Base-by-base conservation (phyloP, 2,888 invertebrate species). In the Drosophila neotestacea region DNA sequence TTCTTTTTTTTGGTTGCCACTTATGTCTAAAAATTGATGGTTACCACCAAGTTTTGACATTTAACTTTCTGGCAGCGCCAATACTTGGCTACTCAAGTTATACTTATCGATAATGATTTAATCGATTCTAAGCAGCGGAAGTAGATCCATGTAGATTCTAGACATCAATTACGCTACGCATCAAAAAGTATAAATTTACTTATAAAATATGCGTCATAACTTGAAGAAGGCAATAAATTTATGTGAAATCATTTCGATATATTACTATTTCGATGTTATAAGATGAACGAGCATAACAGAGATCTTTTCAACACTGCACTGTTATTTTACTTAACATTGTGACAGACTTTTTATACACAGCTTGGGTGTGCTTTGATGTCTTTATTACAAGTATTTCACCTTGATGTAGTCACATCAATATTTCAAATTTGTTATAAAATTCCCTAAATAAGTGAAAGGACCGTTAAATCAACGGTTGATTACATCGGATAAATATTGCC, bases 1-100 rank as follows among this genome's bases (percentile, higher is more conserved):
- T 77, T 77, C 73, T 70, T 66, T 63, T 62, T 62, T 73, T 59
- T 73, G 60, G 77, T 77, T 77, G 73, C 77, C 77, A 77, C 77
- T 73, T 73, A 47, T 68, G 69, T 66, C 32, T 67, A 59, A 66
- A 71, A 47, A 41, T 41, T 6, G 6, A n/a, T 7, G 9, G 55
- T 4, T 75, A 76, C 75, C 75, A 75, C 30, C 27, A 28, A 6
- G 63, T 72, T 67, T 28, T 0, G n/a, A 46, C 51, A 38, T 60
- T 56, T n/a, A 6, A 28, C 10, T 4, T 30, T 75, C 61, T 60
- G 74, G 66, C 58, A 42, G 30, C 10, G 7, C 2, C 11, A 4
- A 41, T 16, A 9, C 6, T 32, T 6, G 7, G 32, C 1, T 32
- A 32, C 2, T 22, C 2, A 22, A 22, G 22, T 22, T 22, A 22